A percentile compares a stretch with the other conserved stretches of the same genome.
These are phyloP conservation scores for Heteromormyrus szaboi DNA, from an alignment of 2,797 vertebrate genomes.

Conservation along the genomic window DNA sequence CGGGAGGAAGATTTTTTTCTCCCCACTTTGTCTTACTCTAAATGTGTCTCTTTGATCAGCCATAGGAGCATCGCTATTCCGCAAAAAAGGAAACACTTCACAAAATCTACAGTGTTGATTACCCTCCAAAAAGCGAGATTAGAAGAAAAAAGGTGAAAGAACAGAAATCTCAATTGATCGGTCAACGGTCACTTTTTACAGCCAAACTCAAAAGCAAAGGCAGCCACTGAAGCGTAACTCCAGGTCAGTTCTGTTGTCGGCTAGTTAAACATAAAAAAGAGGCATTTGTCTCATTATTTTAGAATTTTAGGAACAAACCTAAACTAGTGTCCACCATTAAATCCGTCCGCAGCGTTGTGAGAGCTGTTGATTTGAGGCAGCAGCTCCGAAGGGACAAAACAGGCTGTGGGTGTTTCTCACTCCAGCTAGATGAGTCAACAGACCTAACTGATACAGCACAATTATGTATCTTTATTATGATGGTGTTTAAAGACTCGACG, in stretches of 20 bases:
- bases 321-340: background rate
- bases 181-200: background rate
- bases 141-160: background rate
- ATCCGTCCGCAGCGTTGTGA: background rate
- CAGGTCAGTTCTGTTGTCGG: background rate
- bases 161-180: background rate
- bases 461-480: constrained; percentile 6
- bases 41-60: background rate
- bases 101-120: background rate
- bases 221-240: background rate
- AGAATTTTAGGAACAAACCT: background rate
- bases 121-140: background rate
- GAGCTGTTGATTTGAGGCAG: background rate
- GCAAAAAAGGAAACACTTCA: background rate
- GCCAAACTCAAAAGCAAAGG: background rate
- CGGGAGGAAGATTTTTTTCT: background rate
- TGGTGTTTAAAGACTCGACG: background rate
- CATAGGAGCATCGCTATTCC: background rate
- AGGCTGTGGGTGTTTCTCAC: constrained; percentile 6
- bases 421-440: background rate
- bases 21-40: background rate
- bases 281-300: background rate
- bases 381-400: background rate
- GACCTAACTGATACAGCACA: background rate
- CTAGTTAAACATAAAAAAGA: background rate